These are phyloP conservation scores for Amitus sp. DNA, from an alignment of 2,888 invertebrate genomes.

Conservation along the genomic window DNA sequence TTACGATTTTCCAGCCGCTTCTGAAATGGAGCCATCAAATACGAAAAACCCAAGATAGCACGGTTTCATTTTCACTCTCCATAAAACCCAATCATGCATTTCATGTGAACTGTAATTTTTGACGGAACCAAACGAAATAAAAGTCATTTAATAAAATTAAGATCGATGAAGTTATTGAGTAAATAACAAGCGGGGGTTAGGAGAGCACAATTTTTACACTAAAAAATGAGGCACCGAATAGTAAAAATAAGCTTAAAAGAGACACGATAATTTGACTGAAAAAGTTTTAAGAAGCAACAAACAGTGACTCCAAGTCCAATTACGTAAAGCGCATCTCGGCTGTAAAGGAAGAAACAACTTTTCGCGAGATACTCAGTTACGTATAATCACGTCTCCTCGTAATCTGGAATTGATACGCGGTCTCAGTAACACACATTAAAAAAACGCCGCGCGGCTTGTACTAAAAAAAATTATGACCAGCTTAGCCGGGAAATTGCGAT, in stretches of 20 bases:
- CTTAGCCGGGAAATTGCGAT: no score
- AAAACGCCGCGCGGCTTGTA: constrained; percentile 17
- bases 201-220: no score
- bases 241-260: constrained; percentile 17
- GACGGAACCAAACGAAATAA: background rate
- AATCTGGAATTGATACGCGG: constrained; percentile 34
- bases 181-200: background rate
- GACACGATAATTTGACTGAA: constrained; percentile 43
- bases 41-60: no score
- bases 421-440: constrained; percentile 20
- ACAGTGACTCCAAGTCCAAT: constrained; percentile 50
- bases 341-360: constrained; percentile 48
- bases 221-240: no score
- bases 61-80: no score
- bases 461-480: no score
- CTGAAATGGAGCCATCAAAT: no score
- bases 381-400: constrained; percentile 37
- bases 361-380: constrained; percentile 38
- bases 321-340: constrained; percentile 60
- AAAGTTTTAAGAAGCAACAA: constrained; percentile 47
- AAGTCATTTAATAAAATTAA: no score
- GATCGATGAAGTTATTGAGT: no score
- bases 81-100: no score
- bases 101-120: background rate
- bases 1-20: no score